Percentiles rank a stretch among this genome's conserved stretches.
Evolutionary conservation across 2,113 vertebrate genomes (phyloP).

Genomic region (Octodon degus): DNA sequence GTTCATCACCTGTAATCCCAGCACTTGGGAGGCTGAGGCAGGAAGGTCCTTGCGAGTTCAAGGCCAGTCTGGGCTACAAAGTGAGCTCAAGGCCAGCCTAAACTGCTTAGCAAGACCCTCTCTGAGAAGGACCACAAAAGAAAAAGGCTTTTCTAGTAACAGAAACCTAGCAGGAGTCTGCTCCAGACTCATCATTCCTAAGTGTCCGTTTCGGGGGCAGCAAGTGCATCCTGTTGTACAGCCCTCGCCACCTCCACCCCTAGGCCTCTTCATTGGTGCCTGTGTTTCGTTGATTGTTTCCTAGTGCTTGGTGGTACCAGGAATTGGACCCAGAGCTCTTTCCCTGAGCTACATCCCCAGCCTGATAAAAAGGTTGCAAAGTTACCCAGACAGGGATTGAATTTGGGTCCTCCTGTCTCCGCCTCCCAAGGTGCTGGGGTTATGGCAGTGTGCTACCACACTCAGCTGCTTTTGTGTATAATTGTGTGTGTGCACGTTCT

Average conservation of each 20-base stretch:
- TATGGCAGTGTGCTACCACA: background rate
- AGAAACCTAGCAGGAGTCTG: background rate
- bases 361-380: background rate
- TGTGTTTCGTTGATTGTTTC: background rate
- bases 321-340: background rate
- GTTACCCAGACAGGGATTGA: background rate
- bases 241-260: background rate
- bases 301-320: background rate
- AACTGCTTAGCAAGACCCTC: too few relatives aligned
- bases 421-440: background rate
- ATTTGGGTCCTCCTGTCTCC: background rate
- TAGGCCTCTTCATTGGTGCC: too few relatives aligned
- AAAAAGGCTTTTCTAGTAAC: background rate
- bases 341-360: background rate
- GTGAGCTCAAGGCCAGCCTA: too few relatives aligned
- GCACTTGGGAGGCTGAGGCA: too few relatives aligned
- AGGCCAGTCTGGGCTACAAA: too few relatives aligned
- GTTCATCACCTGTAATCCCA: background rate
- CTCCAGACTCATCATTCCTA: background rate
- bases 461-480: background rate
- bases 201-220: background rate
- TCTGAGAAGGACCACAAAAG: too few relatives aligned
- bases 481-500: background rate
- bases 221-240: background rate
- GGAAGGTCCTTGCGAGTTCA: too few relatives aligned